These are phyloP conservation scores for Babylonia areolata DNA, from an alignment of 1,140 invertebrate species.

Conservation along the genomic window DNA sequence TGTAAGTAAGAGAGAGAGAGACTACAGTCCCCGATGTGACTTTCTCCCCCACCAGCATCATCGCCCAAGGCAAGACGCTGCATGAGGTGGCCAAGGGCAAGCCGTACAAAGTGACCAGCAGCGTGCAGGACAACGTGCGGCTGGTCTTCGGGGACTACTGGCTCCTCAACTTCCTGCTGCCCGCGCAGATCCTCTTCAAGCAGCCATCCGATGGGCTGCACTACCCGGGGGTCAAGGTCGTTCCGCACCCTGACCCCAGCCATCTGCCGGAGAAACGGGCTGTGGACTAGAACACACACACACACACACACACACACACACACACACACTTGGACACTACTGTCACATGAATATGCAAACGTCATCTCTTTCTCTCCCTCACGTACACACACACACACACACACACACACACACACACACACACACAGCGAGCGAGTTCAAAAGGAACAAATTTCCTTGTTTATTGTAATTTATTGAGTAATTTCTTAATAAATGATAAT, in stretches of 20 bases:
- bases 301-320: too few relatives aligned
- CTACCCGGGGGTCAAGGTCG: constrained; percentile 58
- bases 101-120: constrained; percentile 43
- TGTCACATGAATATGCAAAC: not conserved
- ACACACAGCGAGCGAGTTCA: too few relatives aligned
- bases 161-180: constrained; percentile 67
- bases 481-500: too few relatives aligned
- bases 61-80: constrained; percentile 53
- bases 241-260: not conserved
- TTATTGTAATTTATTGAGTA: too few relatives aligned
- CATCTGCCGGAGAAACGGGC: not conserved
- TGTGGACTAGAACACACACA: not conserved
- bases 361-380: not conserved
- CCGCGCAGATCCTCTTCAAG: constrained; percentile 61
- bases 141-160: constrained; percentile 70
- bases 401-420: too few relatives aligned
- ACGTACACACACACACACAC: too few relatives aligned
- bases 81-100: constrained; percentile 58
- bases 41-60: constrained; percentile 5
- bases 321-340: too few relatives aligned
- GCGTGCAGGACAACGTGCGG: constrained; percentile 54
- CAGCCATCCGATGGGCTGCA: constrained; percentile 58
- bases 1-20: too few relatives aligned
- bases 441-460: too few relatives aligned
- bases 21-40: too few relatives aligned